Conservation (phyloP, 2,113 vertebrate species). For the Forbesichthys papilliferus region DNA sequence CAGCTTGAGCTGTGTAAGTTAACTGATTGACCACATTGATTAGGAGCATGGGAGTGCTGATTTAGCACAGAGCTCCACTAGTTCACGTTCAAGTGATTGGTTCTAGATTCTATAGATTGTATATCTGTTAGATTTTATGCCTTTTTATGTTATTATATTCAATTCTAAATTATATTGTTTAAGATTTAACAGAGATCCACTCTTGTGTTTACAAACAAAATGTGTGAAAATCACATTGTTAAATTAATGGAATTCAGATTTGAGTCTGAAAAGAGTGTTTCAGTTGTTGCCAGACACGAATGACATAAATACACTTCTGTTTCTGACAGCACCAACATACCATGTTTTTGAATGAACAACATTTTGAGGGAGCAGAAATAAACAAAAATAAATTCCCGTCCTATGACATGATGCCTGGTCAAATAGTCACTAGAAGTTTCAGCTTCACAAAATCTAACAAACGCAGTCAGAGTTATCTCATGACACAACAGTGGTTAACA, state of each 20-base stretch:
- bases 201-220: no score
- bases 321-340: neutral
- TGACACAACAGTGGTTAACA: no score
- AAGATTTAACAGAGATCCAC: no score
- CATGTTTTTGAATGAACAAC: neutral
- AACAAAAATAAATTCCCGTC: neutral
- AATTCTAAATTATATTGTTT: no score
- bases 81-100: slow-evolving; percentile 8
- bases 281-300: no score
- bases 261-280: no score
- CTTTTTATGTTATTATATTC: no score
- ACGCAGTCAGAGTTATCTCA: neutral
- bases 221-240: no score
- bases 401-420: neutral
- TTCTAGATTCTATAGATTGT: no score
- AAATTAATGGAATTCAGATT: no score
- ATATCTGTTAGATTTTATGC: no score
- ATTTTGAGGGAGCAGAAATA: neutral
- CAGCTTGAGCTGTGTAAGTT: slow-evolving; percentile 9
- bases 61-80: slow-evolving; percentile 45
- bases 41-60: slow-evolving; percentile 50
- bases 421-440: neutral
- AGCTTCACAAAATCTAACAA: neutral
- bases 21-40: slow-evolving; percentile 46
- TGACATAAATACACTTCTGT: no score